Conservation (phyloP, 2,797 vertebrate genomes). For the Falco peregrinus region DNA sequence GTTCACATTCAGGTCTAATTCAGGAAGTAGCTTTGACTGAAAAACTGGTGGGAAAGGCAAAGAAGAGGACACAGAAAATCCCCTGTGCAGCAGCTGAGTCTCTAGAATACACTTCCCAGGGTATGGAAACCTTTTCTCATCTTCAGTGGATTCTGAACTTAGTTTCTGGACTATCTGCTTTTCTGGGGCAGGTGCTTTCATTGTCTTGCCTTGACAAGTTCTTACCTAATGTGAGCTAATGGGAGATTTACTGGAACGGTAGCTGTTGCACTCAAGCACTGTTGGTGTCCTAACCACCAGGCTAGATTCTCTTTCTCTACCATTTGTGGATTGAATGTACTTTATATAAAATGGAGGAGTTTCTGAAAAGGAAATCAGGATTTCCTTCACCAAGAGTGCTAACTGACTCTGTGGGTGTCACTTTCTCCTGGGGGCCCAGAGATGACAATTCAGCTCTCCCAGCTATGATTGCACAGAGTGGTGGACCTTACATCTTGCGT, state of each 20-base stretch:
- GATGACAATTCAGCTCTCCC: neutral
- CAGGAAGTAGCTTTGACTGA: neutral
- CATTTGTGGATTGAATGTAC: neutral
- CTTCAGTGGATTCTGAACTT: neutral
- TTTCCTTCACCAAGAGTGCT: neutral
- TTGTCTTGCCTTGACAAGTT: neutral
- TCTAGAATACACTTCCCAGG: neutral
- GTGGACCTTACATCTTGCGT: neutral
- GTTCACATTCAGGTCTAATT: neutral
- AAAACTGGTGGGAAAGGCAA: neutral
- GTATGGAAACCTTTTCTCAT: neutral
- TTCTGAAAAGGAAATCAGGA: neutral
- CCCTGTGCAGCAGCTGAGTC: neutral
- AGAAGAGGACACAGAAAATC: neutral
- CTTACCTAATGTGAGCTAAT: neutral
- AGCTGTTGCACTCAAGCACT: neutral
- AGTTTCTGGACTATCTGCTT: neutral
- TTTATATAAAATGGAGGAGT: neutral
- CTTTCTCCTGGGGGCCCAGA: neutral
- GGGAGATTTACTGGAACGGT: neutral
- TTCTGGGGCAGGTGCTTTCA: neutral
- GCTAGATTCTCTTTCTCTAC: neutral
- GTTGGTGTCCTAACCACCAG: neutral
- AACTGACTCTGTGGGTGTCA: neutral
- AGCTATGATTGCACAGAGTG: accelerated